phyloP scores from a whole-genome alignment of 2,888 invertebrate species.

The Oscheius onirici region DNA sequence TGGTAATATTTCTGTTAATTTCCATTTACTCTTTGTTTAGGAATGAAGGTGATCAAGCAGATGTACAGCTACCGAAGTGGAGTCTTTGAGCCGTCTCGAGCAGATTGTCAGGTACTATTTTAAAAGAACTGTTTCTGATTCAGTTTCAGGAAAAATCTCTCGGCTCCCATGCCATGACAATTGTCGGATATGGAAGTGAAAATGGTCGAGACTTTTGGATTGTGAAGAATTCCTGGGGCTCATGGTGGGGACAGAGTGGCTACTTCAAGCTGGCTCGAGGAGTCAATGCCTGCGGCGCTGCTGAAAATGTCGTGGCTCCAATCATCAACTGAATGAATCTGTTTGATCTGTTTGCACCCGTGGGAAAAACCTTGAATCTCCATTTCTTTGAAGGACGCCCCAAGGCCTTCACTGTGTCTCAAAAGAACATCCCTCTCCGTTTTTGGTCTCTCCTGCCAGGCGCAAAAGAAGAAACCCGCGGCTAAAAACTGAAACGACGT shows the following conservation, averaged over 20 bases:
- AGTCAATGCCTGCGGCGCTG: slow-evolving; percentile 60
- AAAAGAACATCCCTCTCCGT: background rate
- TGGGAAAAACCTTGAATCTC: slow-evolving; percentile 3
- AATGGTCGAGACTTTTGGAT: slow-evolving; percentile 56
- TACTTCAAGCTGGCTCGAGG: slow-evolving; percentile 60
- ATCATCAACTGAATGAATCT: slow-evolving; percentile 30
- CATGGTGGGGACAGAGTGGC: slow-evolving; percentile 54
- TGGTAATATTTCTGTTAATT: no score
- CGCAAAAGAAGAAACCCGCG: slow-evolving; percentile 12
- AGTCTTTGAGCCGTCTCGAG: slow-evolving; percentile 55
- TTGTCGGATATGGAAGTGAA: slow-evolving; percentile 62
- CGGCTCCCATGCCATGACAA: slow-evolving; percentile 62
- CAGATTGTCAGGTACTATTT: slow-evolving; percentile 37
- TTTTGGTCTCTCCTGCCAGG: background rate
- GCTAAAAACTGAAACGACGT: slow-evolving; percentile 35
- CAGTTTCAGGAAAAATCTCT: slow-evolving; percentile 38
- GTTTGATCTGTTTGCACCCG: background rate
- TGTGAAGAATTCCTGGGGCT: slow-evolving; percentile 65
- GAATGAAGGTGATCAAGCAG: slow-evolving; percentile 61
- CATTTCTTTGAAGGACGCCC: background rate
- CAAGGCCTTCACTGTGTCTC: background rate
- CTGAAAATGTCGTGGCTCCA: slow-evolving; percentile 47
- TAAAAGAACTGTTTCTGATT: background rate
- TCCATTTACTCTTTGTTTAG: slow-evolving; percentile 43
- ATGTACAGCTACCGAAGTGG: slow-evolving; percentile 63